These are phyloP conservation scores for Myotis daubentonii DNA, from an alignment of 2,797 vertebrate species.

Conservation along the genomic window DNA sequence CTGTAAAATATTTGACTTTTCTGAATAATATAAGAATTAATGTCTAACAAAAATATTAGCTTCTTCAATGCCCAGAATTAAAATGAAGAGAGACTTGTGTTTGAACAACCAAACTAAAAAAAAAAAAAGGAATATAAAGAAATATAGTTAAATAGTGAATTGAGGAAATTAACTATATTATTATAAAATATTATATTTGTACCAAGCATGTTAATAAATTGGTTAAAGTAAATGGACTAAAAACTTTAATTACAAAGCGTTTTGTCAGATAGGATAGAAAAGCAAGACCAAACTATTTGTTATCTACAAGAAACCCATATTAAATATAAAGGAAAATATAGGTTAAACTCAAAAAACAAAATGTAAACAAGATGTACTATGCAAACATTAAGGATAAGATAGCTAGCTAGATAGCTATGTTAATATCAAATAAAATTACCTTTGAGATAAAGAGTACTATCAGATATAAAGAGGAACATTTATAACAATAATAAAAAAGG, in stretches of 20 bases:
- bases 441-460: not conserved
- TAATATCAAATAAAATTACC: not conserved
- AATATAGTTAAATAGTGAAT: not conserved
- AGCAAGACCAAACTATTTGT: not conserved
- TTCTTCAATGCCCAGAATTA: not conserved
- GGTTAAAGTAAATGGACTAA: not conserved
- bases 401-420: not conserved
- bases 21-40: not conserved
- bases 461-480: not conserved
- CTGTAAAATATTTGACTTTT: not conserved
- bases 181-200: constrained; percentile 3
- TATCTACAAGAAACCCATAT: not conserved
- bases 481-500: not conserved
- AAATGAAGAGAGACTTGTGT: not conserved
- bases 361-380: not conserved
- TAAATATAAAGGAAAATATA: not conserved
- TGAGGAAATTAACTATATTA: not conserved
- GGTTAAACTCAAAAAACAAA: not conserved
- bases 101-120: constrained; percentile 2
- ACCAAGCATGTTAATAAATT: not conserved
- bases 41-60: not conserved
- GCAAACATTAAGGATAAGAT: not conserved
- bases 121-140: not conserved
- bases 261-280: not conserved
- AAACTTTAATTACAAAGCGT: not conserved